Evolutionary conservation across 2,113 vertebrate species (phyloP), one percentile per base, ranked within the genome.

Genomic region (Prinia subflava): DNA sequence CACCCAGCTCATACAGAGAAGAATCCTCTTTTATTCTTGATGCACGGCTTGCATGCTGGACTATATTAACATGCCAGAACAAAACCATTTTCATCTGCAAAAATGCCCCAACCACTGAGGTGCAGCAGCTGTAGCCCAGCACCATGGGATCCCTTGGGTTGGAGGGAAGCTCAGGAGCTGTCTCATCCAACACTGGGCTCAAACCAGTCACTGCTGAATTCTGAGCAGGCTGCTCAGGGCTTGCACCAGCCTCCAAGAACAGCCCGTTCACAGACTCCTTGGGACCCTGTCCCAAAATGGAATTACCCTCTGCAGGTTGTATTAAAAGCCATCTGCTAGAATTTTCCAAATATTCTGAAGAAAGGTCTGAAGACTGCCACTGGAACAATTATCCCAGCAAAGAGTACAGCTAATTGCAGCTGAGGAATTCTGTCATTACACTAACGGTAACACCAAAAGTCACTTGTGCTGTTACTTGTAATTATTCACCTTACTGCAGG

Each of bases 91-190:
- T 39, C 39, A 70, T 16, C 56, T 81, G 25, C 63, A 63, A 46
- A 89, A 69, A 39, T 39, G 15, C 33, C 47, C 55, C 39, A 62
- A 30, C 31, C 18, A 19, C 1, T 9, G 50, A 47, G 33, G 57
- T 15, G 23, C 39, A 57, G 52, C 47, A 60, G 41, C 0, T 1
- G 30, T 20, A 79, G 55, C 11, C 35, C 14, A 50, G 52, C 44
- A 55, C 15, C 28, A 33, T 0, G 0, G 67, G 25, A 75, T 30
- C 19, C 9, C 15, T 46, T 5, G 0, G 30, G 28, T 2, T 11
- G 22, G 50, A 78, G 25, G 64, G 68, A 93, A 42, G 28, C 78
- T 78, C 52, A 8, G 74, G 52, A 84, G 30, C n/a, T 11, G 5
- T 4, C 39, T 30, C 7, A 1, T 47, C 42, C 56, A 84, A 28